Evolutionary conservation across 2,113 vertebrate species (phyloP).

Genomic region (Piliocolobus tephrosceles): DNA sequence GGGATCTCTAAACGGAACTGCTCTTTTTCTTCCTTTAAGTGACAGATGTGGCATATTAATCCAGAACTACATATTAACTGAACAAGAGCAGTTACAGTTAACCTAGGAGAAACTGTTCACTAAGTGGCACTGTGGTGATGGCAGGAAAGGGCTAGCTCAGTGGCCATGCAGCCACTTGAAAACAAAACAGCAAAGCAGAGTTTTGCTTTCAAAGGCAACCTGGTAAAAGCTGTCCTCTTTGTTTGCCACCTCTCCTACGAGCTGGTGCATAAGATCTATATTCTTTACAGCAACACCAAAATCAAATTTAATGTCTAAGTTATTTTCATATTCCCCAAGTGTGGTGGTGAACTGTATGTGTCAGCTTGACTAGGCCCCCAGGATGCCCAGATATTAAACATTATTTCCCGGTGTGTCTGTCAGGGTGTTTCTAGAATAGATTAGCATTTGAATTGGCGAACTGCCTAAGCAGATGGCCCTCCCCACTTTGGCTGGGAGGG

Average conservation of each 20-base stretch:
- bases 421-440: not conserved
- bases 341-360: too few relatives aligned
- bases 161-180: not conserved
- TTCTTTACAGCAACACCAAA: not conserved
- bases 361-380: not conserved
- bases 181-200: not conserved
- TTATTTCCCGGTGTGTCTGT: not conserved
- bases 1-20: not conserved
- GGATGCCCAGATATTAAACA: not conserved
- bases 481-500: not conserved
- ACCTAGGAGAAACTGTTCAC: not conserved
- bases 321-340: not conserved
- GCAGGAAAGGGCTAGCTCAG: not conserved
- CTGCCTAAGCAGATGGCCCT: not conserved
- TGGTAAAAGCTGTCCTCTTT: not conserved
- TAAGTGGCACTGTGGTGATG: not conserved
- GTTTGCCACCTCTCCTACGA: not conserved
- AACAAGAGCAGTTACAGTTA: not conserved
- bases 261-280: not conserved
- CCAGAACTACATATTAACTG: not conserved
- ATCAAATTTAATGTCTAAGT: not conserved
- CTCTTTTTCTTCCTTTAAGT: not conserved
- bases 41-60: not conserved
- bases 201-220: not conserved
- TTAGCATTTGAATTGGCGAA: not conserved